phyloP scores from a whole-genome alignment of 1,140 invertebrate genomes.

The Drusus annulatus region DNA sequence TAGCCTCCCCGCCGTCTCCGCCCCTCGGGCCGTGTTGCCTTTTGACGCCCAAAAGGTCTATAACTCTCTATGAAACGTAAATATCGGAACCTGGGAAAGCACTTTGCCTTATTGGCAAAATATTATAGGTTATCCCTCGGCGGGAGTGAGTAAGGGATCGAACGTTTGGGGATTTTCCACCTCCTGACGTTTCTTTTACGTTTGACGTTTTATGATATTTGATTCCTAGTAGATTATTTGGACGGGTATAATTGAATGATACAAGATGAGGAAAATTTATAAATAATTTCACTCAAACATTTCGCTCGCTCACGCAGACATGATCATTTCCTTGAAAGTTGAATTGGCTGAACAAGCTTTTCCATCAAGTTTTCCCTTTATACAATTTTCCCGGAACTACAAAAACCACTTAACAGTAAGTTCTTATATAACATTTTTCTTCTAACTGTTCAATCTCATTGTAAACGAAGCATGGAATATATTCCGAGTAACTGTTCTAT shows the following conservation, averaged over 20 bases:
- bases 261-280: not conserved
- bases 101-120: slow-evolving; percentile 59
- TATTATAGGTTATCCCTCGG: slow-evolving; percentile 48
- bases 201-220: slow-evolving; percentile 25
- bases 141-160: slow-evolving; percentile 11
- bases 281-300: no score
- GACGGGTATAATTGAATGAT: not conserved
- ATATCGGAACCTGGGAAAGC: slow-evolving; percentile 58
- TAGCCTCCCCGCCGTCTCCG: not conserved
- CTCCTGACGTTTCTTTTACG: slow-evolving; percentile 8
- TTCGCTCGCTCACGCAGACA: no score
- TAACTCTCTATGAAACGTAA: slow-evolving; percentile 57
- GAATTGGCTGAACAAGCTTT: no score
- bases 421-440: slow-evolving; percentile 3
- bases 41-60: slow-evolving; percentile 41
- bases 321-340: no score
- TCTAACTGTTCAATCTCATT: not conserved
- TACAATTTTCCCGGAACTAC: not conserved
- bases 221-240: slow-evolving; percentile 26
- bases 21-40: slow-evolving; percentile 20
- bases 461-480: slow-evolving; percentile 2
- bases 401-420: slow-evolving; percentile 3
- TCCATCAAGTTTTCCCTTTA: not conserved
- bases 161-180: slow-evolving; percentile 24
- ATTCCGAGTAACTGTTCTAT: not conserved